Percentiles rank a stretch among this genome's conserved stretches.
Conservation (phyloP, 2,888 invertebrate genomes). For the Sussaba pulchella region DNA sequence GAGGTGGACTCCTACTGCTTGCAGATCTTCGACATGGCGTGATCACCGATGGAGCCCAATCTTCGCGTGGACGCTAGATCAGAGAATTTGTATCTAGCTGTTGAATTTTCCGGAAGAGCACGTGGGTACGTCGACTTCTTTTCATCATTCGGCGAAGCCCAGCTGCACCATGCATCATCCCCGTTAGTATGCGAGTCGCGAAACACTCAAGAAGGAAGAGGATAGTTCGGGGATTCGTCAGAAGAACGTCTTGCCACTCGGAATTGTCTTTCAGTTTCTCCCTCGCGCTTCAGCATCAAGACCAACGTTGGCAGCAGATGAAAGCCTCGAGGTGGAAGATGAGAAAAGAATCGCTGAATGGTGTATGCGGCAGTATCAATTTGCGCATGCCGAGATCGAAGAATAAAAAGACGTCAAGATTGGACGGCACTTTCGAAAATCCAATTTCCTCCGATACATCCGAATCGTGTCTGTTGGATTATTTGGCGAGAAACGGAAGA, state of each 20-base stretch:
- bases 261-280: conserved; percentile 13
- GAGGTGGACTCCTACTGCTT: conserved; percentile 17
- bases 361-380: conserved; percentile 16
- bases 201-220: conserved; percentile 19
- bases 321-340: conserved; percentile 10
- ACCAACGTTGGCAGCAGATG: conserved; percentile 11
- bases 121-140: conserved; percentile 19
- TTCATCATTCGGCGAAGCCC: conserved; percentile 32
- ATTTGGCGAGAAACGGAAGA: conserved; percentile 36
- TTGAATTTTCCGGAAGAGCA: conserved; percentile 15
- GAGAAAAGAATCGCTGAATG: conserved; percentile 4
- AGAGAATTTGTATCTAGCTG: conserved; percentile 50
- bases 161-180: conserved; percentile 7
- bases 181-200: conserved; percentile 15
- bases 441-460: conserved; percentile 66
- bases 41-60: conserved; percentile 42
- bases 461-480: conserved; percentile 44
- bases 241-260: not conserved
- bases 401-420: conserved; percentile 56
- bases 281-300: conserved; percentile 1
- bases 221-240: conserved; percentile 22
- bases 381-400: conserved; percentile 14
- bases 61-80: conserved; percentile 27
- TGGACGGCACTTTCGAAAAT: conserved; percentile 67
- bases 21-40: conserved; percentile 36